A percentile compares a stretch with the other conserved stretches of the same genome.
Conservation (phyloP, 2,113 vertebrate genomes). For the Scatophagus argus region DNA sequence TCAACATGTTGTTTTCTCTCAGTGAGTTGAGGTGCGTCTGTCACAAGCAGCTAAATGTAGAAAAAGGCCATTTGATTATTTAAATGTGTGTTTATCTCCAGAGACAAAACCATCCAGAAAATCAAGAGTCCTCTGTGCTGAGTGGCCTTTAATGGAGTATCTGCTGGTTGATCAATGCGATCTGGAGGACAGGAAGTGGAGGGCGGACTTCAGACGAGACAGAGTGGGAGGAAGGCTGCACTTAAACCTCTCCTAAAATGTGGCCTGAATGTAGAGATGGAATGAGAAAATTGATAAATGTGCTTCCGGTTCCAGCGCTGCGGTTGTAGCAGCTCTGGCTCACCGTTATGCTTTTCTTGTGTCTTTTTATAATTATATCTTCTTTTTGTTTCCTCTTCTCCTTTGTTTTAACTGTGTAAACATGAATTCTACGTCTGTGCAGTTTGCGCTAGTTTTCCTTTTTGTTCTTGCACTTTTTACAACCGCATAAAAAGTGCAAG, state of each 20-base stretch:
- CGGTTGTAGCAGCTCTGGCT: too few relatives aligned
- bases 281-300: background rate
- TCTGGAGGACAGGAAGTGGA: background rate
- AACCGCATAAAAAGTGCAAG: too few relatives aligned
- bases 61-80: background rate
- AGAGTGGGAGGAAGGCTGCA: background rate
- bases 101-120: background rate
- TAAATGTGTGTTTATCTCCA: background rate
- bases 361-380: too few relatives aligned
- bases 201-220: background rate
- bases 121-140: conserved; percentile 4
- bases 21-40: background rate
- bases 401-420: too few relatives aligned
- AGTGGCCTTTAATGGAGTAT: conserved; percentile 32
- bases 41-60: conserved; percentile 1
- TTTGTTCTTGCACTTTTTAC: too few relatives aligned
- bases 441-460: too few relatives aligned
- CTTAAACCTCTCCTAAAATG: conserved; percentile 1
- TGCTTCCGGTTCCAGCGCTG: too few relatives aligned
- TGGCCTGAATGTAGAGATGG: background rate
- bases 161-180: conserved; percentile 8
- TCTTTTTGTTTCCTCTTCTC: too few relatives aligned
- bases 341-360: too few relatives aligned
- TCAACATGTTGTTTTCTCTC: background rate
- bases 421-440: too few relatives aligned